phyloP scores from a whole-genome alignment of 2,888 invertebrate species.

The Xestoiulus laeticollis region DNA sequence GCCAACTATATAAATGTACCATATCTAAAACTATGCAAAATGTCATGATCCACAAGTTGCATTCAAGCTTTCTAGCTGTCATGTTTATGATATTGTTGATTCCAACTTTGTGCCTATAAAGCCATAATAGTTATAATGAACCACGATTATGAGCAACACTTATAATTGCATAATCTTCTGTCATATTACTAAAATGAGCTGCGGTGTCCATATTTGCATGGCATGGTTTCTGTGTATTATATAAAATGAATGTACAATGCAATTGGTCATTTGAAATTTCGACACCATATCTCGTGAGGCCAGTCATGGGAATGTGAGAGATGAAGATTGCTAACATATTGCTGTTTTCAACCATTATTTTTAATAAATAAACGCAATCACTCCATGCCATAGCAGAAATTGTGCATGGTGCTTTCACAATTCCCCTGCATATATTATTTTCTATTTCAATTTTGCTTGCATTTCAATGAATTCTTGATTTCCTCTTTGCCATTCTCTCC shows the following conservation, averaged over 20 bases:
- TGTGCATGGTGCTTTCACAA: neutral
- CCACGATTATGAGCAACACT: too few relatives aligned
- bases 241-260: neutral
- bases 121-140: too few relatives aligned
- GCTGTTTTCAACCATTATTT: neutral
- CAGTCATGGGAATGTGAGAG: neutral
- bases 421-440: neutral
- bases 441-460: neutral
- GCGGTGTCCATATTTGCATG: too few relatives aligned
- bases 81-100: too few relatives aligned
- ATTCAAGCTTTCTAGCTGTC: too few relatives aligned
- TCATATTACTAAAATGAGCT: too few relatives aligned
- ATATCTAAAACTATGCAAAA: too few relatives aligned
- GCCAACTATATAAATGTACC: too few relatives aligned
- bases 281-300: neutral
- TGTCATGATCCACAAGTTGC: too few relatives aligned
- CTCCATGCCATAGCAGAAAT: neutral
- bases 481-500: neutral
- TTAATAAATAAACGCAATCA: neutral
- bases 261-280: neutral
- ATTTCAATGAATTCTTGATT: neutral
- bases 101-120: too few relatives aligned
- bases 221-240: too few relatives aligned
- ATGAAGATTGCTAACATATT: neutral
- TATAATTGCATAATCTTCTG: too few relatives aligned